A percentile compares a stretch with the other conserved stretches of the same genome.
Evolutionary conservation across 1,140 invertebrate species (phyloP).

Genomic region (Wiebesia pumilae): DNA sequence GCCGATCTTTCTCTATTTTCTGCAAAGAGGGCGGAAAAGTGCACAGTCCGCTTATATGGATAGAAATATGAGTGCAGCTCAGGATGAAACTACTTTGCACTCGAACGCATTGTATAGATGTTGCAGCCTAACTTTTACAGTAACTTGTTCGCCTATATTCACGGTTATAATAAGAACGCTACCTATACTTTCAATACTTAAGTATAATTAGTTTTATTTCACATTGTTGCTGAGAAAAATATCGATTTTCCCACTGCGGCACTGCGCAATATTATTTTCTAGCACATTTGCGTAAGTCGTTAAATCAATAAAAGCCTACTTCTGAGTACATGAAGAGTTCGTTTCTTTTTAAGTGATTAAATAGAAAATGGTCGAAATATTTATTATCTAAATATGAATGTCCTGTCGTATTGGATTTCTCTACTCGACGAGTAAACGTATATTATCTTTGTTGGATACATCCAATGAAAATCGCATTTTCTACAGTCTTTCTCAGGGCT

Average conservation of each 20-base stretch:
- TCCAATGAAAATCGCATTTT: not conserved
- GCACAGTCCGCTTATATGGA: not conserved
- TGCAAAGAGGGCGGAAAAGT: conserved; percentile 28
- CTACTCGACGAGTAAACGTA: not conserved
- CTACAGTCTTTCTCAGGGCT: not conserved
- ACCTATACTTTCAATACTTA: not conserved
- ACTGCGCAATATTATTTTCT: not conserved
- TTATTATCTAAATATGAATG: not conserved
- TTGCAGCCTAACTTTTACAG: not conserved
- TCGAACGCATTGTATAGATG: not conserved
- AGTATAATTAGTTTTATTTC: conserved; percentile 33
- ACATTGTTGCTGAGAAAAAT: conserved; percentile 13
- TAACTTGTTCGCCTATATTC: not conserved
- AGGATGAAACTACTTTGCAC: conserved; percentile 28
- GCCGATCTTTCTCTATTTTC: not conserved
- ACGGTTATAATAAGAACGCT: conserved; percentile 12
- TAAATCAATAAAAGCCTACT: not conserved
- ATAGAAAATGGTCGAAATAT: not conserved
- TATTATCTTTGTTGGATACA: not conserved
- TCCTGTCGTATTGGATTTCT: not conserved
- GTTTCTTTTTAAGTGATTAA: conserved; percentile 8
- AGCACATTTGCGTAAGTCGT: not conserved
- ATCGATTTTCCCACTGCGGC: conserved; percentile 10
- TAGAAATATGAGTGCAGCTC: conserved; percentile 24
- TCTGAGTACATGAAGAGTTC: not conserved